Evolutionary conservation across 1,140 invertebrate species (phyloP).

Genomic region (Bombyx mandarina): DNA sequence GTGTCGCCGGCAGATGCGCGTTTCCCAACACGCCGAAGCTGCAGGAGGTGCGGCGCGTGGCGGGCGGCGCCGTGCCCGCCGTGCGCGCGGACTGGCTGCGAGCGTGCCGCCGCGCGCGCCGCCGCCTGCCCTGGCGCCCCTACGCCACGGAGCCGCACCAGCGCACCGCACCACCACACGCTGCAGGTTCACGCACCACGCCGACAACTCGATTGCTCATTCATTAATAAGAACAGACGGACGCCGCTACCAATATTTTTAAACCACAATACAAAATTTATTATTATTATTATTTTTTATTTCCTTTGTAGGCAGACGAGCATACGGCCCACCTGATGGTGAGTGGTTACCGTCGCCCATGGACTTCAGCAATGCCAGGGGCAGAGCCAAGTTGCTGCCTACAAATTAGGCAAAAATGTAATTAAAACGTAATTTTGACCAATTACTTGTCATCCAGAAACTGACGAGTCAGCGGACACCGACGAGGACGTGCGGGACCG

Average conservation of each 20-base stretch:
- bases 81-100: constrained; percentile 78
- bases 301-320: no score
- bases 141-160: constrained; percentile 68
- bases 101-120: constrained; percentile 75
- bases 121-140: constrained; percentile 80
- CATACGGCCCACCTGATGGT: no score
- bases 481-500: not conserved
- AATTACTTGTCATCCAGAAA: no score
- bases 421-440: constrained; percentile 5
- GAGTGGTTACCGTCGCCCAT: no score
- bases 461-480: no score
- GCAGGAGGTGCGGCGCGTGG: constrained; percentile 15
- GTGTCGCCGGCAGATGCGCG: constrained; percentile 77
- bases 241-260: not conserved
- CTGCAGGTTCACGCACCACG: not conserved
- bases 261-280: not conserved
- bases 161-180: not conserved
- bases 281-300: no score
- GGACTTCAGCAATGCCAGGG: no score
- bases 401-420: constrained; percentile 22
- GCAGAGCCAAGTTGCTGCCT: no score
- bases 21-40: constrained; percentile 92
- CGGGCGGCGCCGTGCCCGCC: constrained; percentile 79
- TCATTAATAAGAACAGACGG: not conserved
- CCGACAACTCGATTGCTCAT: not conserved